Percentiles rank a stretch among this genome's conserved stretches.
phyloP scores from a whole-genome alignment of 2,113 vertebrate genomes.

The Rostratula benghalensis region DNA sequence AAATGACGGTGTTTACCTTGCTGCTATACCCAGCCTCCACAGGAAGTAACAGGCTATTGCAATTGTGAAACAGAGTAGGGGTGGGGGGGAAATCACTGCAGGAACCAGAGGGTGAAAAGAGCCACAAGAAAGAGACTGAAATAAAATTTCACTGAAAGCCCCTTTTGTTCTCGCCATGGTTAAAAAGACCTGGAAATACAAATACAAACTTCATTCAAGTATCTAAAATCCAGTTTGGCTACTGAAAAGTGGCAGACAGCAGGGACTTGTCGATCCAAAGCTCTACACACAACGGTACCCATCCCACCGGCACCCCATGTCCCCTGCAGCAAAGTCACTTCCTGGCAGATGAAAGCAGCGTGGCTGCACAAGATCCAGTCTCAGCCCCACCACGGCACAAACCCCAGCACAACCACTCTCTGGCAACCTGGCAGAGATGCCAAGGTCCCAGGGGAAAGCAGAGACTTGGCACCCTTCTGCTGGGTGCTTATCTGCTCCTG shows the following conservation, averaged over 20 bases:
- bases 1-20: constrained; percentile 28
- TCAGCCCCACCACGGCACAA: neutral
- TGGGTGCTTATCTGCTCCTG: fast-evolving
- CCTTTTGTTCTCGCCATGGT: neutral
- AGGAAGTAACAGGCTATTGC: constrained; percentile 7
- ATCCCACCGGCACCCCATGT: neutral
- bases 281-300: fast-evolving
- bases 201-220: neutral
- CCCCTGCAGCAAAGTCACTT: neutral
- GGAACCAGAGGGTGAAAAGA: neutral
- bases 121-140: neutral
- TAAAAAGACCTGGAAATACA: neutral
- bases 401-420: neutral
- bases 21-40: neutral
- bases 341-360: neutral
- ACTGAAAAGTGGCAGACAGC: neutral
- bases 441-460: neutral
- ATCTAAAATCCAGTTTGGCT: neutral
- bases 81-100: neutral
- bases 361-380: neutral
- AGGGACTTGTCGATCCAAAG: neutral
- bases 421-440: neutral
- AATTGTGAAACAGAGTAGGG: neutral
- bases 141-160: neutral
- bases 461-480: neutral